These are phyloP conservation scores for Epizoanthus ramosus DNA, from an alignment of 92 coral and sea anemone genomes.

Conservation along the genomic window DNA sequence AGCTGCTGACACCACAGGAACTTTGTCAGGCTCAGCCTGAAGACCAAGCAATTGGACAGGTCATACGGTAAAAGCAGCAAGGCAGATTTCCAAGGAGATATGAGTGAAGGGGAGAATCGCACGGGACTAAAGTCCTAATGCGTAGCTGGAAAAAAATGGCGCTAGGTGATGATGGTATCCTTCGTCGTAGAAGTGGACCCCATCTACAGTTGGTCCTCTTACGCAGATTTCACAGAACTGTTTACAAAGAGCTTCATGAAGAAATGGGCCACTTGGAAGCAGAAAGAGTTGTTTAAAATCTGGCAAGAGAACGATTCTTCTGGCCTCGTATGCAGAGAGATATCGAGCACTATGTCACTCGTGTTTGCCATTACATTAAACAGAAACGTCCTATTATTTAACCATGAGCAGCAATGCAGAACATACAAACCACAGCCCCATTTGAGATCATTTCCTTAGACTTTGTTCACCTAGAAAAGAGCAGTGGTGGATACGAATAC, in stretches of 20 bases:
- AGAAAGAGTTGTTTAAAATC: conserved; percentile 56
- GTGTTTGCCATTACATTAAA: too few relatives aligned
- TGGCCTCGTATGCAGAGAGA: too few relatives aligned
- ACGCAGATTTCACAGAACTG: conserved; percentile 39
- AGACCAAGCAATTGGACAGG: conserved; percentile 43
- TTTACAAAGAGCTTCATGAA: conserved; percentile 62
- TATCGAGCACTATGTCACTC: too few relatives aligned
- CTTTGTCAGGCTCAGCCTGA: conserved; percentile 44
- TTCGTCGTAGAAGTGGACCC: conserved; percentile 59
- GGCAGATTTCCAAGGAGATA: conserved; percentile 38
- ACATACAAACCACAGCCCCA: too few relatives aligned
- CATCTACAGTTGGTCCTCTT: conserved; percentile 56
- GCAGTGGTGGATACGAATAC: too few relatives aligned
- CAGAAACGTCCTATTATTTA: too few relatives aligned
- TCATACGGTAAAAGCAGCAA: conserved; percentile 32
- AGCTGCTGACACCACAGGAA: conserved; percentile 46
- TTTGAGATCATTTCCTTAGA: too few relatives aligned
- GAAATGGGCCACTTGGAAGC: conserved; percentile 63
- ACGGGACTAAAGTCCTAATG: conserved; percentile 49
- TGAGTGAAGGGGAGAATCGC: conserved; percentile 44
- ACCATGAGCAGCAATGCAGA: too few relatives aligned
- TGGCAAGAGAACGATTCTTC: too few relatives aligned
- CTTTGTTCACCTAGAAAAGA: too few relatives aligned
- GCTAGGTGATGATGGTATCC: too few relatives aligned
- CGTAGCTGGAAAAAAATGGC: conserved; percentile 62